These are phyloP conservation scores for Sarcophaga rosellei DNA, from an alignment of 2,888 invertebrate genomes.

Conservation along the genomic window DNA sequence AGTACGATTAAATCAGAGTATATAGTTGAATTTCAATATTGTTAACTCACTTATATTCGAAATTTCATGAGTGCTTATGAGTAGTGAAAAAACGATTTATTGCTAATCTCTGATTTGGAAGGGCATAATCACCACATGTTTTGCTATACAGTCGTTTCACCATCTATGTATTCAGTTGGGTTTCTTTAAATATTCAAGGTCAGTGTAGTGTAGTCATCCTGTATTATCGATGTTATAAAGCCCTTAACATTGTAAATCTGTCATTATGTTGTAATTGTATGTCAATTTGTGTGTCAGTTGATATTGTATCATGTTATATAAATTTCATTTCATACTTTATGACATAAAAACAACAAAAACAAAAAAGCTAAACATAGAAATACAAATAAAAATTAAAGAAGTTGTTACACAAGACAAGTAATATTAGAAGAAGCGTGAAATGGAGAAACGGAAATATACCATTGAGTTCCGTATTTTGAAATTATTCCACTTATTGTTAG, in stretches of 20 bases:
- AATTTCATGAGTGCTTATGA: too few relatives aligned
- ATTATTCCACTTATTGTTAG: constrained; percentile 10
- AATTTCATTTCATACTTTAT: background rate
- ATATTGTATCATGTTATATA: constrained; percentile 17
- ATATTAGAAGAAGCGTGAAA: background rate
- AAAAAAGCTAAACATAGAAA: constrained; percentile 1
- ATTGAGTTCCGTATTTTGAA: constrained; percentile 11
- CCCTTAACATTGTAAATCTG: background rate
- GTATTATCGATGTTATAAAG: background rate
- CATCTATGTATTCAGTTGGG: background rate
- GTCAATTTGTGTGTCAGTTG: constrained; percentile 13
- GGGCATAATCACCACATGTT: too few relatives aligned
- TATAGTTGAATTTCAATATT: too few relatives aligned
- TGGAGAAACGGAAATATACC: background rate
- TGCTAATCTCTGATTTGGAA: too few relatives aligned
- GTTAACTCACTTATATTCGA: too few relatives aligned
- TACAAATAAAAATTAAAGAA: background rate
- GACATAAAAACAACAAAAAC: background rate
- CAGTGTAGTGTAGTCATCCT: constrained; percentile 3
- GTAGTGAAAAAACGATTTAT: too few relatives aligned
- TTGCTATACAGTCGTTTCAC: too few relatives aligned
- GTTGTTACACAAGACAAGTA: background rate
- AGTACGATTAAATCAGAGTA: too few relatives aligned
- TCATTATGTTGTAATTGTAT: constrained; percentile 20
- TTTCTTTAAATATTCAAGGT: background rate